A percentile compares a stretch with the other conserved stretches of the same genome.
phyloP scores from a whole-genome alignment of 2,113 vertebrate species.

The Climacteris rufus region DNA sequence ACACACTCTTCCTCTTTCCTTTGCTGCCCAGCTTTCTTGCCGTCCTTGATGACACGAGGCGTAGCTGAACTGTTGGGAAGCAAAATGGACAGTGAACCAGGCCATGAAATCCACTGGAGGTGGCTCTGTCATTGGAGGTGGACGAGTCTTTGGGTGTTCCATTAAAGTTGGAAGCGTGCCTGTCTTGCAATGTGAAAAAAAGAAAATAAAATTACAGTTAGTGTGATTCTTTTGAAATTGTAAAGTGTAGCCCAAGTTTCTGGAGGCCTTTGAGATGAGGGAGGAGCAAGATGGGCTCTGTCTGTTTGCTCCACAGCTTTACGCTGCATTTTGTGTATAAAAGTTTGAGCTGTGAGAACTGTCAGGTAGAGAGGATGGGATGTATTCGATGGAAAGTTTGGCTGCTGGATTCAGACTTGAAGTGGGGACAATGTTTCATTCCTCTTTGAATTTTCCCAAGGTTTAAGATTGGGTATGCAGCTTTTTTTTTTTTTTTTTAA shows the following conservation, averaged over 20 bases:
- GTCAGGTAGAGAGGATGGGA: not conserved
- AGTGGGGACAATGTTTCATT: not conserved
- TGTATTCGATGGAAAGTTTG: not conserved
- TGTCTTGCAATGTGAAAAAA: not conserved
- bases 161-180: not conserved
- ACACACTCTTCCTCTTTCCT: not conserved
- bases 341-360: not conserved
- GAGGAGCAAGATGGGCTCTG: not conserved
- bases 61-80: not conserved
- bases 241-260: not conserved
- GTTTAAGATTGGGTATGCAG: not conserved
- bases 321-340: not conserved
- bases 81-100: not conserved
- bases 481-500: not conserved
- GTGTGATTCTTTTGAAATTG: not conserved
- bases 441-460: not conserved
- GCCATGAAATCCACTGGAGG: not conserved
- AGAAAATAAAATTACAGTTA: not conserved
- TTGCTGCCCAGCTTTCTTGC: not conserved
- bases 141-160: not conserved
- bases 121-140: not conserved
- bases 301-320: not conserved
- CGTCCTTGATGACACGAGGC: accelerated
- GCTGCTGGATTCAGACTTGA: not conserved
- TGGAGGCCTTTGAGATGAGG: not conserved